These are phyloP conservation scores for Eugnorisma glareosa DNA, from an alignment of 2,888 invertebrate species.

Conservation along the genomic window DNA sequence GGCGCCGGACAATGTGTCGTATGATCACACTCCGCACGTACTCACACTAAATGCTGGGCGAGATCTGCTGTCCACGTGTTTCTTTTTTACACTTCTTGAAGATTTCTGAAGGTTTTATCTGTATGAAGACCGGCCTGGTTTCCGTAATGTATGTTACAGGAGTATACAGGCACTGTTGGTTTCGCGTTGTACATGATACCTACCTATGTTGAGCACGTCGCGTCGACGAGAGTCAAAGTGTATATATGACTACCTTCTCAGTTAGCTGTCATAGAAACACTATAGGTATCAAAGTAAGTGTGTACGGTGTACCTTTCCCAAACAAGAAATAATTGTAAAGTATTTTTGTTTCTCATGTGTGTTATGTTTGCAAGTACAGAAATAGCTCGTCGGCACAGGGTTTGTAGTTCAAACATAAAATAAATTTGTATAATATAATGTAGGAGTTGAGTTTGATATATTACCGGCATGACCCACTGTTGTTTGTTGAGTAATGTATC, in stretches of 20 bases:
- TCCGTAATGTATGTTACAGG: not conserved
- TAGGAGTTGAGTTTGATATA: not conserved
- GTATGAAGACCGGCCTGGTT: too few relatives aligned
- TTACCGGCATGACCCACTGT: not conserved
- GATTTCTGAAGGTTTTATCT: not conserved
- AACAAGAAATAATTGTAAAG: not conserved
- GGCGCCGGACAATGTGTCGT: constrained; percentile 12
- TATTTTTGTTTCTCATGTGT: not conserved
- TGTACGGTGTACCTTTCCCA: not conserved
- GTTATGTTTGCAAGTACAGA: not conserved
- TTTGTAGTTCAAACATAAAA: not conserved
- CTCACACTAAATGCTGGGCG: not conserved
- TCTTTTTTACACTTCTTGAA: not conserved
- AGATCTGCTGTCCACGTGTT: not conserved
- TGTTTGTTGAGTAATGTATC: constrained; percentile 3
- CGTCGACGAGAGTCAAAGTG: not conserved
- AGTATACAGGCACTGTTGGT: not conserved
- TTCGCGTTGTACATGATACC: too few relatives aligned
- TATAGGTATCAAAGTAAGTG: not conserved
- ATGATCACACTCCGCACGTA: not conserved
- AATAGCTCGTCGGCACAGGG: not conserved
- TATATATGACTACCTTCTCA: not conserved
- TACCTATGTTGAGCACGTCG: not conserved
- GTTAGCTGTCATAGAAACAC: not conserved
- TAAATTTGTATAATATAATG: not conserved